Evolutionary conservation across 2,888 invertebrate species (phyloP), one percentile per base, ranked within the genome.

Genomic region (Tetropium fuscum): DNA sequence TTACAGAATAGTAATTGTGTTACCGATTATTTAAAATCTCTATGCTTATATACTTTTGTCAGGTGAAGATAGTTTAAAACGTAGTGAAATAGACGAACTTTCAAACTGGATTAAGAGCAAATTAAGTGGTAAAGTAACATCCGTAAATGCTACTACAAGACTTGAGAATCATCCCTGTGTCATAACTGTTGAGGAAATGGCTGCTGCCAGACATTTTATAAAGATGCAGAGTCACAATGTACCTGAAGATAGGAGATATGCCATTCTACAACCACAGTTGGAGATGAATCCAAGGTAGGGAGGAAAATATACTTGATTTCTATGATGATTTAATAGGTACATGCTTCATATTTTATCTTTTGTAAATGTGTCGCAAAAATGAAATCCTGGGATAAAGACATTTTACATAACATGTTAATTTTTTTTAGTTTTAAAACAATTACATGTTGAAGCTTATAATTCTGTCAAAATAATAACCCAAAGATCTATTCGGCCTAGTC

Each of bases 151-250:
- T 1, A 98, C 97, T 0, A 88, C 88, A 25, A 88, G 93, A 54
- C 84, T 98, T 34, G 94, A 94, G 71, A 86, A 88, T 1, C 95
- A 98, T 83, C 98, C 98, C 0, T 98, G 97, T 79, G 93, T 97
- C 0, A 88, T 98, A 1, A 96, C 96, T 0, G 96, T 98, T 0
- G 94, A 93, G 69, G 97, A 98, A 83, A 97, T 98, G 96, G 97
- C 95, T 0, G 93, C 96, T 1, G 97, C 98, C 0, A 85, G 98
- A 40, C 97, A 98, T 81, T 97, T 98, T 76, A 89, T 98, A 53
- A 87, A 94, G 53, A 95, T 96, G 0, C 94, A 96, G 74, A 90
- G 95, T 49, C 90, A 90, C 69, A 88, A 87, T 72, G 80, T 94
- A 53, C 88, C 90, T 0, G 95, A 97, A 72, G 95, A 95, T 73